Conservation (phyloP, 2,888 invertebrate species). For the Clepsis dumicolana region DNA sequence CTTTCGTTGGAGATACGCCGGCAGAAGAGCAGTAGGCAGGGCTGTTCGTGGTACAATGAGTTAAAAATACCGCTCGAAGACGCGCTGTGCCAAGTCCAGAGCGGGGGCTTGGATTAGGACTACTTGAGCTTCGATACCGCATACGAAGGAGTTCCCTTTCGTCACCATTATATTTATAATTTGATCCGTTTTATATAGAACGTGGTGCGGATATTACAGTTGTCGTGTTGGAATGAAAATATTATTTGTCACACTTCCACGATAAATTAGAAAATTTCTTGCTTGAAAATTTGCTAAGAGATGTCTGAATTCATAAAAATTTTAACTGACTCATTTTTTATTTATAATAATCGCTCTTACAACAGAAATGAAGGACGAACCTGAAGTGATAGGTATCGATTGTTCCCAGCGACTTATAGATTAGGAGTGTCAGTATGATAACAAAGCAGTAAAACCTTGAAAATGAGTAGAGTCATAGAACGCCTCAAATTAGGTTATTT, state of each 20-base stretch:
- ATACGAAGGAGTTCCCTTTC: conserved; percentile 61
- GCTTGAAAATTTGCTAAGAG: conserved; percentile 2
- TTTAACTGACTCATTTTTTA: not conserved
- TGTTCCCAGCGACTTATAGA: conserved; percentile 7
- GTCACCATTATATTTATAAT: conserved; percentile 51
- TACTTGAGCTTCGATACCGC: conserved; percentile 78
- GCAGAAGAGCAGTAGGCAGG: conserved; percentile 77
- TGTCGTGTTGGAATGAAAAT: conserved; percentile 17
- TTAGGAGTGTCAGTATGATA: not conserved
- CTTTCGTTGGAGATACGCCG: conserved; percentile 78
- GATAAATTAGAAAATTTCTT: not conserved
- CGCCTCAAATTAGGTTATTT: not conserved
- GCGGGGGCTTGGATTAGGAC: conserved; percentile 72
- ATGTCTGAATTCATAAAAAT: not conserved
- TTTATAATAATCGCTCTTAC: not conserved
- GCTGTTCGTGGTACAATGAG: conserved; percentile 83
- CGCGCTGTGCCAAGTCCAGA: conserved; percentile 82
- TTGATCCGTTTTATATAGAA: conserved; percentile 31
- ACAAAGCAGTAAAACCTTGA: not conserved
- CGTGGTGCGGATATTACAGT: conserved; percentile 16
- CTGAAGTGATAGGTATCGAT: conserved; percentile 11
- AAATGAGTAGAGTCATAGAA: not conserved
- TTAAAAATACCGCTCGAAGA: conserved; percentile 85
- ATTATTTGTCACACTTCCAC: conserved; percentile 11
- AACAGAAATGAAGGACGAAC: not conserved